A percentile compares a stretch with the other conserved stretches of the same genome.
These are phyloP conservation scores for Grallaria varia DNA, from an alignment of 2,113 vertebrate genomes.

Conservation along the genomic window DNA sequence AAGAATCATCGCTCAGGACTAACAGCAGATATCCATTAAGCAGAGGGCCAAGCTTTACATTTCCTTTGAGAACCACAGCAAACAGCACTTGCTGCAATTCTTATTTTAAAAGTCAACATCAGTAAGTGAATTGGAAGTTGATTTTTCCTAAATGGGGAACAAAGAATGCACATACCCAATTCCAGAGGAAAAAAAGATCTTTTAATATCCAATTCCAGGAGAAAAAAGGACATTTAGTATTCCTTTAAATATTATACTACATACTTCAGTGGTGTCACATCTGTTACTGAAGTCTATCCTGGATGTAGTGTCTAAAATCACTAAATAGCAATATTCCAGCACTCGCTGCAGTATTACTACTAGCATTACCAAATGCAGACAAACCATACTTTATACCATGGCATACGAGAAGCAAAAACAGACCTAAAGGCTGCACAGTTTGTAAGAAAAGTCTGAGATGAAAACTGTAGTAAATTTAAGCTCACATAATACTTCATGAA, in stretches of 20 bases:
- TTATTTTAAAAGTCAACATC: not conserved
- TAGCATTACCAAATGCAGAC: not conserved
- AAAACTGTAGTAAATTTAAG: not conserved
- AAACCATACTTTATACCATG: not conserved
- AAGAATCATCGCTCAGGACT: not conserved
- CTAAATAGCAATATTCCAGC: not conserved
- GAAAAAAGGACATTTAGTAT: not conserved
- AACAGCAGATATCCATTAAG: not conserved
- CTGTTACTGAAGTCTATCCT: not conserved
- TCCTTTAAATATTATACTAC: not conserved
- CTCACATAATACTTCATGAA: not conserved
- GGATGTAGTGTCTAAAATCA: not conserved
- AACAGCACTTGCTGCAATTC: fast-evolving
- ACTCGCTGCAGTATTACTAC: not conserved
- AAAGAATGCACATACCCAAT: not conserved
- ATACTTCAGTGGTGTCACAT: not conserved
- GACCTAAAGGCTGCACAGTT: not conserved
- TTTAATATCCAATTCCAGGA: not conserved
- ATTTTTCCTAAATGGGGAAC: not conserved
- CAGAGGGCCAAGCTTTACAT: not conserved
- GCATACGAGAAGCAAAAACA: not conserved
- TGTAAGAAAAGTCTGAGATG: not conserved
- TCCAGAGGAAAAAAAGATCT: not conserved
- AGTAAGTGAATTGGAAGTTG: not conserved
- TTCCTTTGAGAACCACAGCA: not conserved